Base-by-base conservation (phyloP, 2,888 invertebrate species). In the Adela reaumurella region DNA sequence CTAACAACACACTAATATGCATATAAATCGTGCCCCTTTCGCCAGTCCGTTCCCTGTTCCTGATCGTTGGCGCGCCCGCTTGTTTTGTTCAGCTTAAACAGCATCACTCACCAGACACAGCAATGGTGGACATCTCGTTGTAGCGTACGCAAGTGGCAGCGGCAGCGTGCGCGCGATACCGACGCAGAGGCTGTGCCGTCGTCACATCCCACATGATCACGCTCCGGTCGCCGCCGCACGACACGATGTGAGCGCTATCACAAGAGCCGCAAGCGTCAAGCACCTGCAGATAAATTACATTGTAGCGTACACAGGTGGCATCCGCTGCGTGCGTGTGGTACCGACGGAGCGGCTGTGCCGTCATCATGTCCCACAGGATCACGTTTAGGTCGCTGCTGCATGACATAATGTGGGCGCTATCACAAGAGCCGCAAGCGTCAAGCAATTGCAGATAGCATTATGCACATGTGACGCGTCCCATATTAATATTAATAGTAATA, bases 241-340 rank as follows among this genome's bases (percentile, higher is more conserved):
- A 95, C 28, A 90, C 84, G 49, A 99, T 89, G 61, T 93, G 90
- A 57, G 92, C 88, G 61, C 94, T 98, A 62, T 99, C 99, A 59
- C 94, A 92, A 0, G 97, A 95, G 0, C 93, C 89, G 47, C 83
- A 83, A 0, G 84, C 89, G 68, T 93, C 92, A 47, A 90, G 77
- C 10, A 92, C 94, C 70, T 95, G n/a, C n/a, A n/a, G n/a, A n/a
- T n/a, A n/a, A n/a, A 98, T 96, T 71, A 99, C 98, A 65, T 98
- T 99, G 66, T 91, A 97, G 55, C 81, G 83, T 4, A 96, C 87
- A 59, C 91, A 88, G 43, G 90, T 94, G 0, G 97, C 91, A 2
- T 88, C 85, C 19, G 92, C 90, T 0, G 92, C 92, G 66, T 99
- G 98, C 0, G 90, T 91, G 50, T 97, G 82, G 54, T 92, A 86